phyloP scores from a whole-genome alignment of 1,140 invertebrate genomes.

The Drosophila parvula region DNA sequence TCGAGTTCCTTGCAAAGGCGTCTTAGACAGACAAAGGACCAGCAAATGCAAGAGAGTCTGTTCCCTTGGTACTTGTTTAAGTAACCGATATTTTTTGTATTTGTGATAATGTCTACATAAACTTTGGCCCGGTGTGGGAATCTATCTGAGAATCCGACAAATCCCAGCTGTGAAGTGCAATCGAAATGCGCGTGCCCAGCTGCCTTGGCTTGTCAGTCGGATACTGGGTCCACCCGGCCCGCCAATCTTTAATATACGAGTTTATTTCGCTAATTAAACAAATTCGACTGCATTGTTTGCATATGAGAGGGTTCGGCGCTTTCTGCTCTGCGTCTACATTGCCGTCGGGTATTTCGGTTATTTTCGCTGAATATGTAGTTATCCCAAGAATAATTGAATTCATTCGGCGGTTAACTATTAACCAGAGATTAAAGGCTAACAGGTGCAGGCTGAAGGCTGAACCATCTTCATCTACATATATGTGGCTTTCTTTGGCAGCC shows the following conservation, averaged over 20 bases:
- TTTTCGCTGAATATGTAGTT: no score
- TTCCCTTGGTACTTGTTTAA: no score
- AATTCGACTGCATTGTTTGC: conserved; percentile 72
- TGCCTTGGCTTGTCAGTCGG: conserved; percentile 73
- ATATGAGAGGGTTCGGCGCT: conserved; percentile 9
- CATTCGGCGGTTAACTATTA: not conserved
- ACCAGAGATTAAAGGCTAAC: no score
- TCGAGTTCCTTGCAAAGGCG: no score
- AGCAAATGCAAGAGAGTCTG: no score
- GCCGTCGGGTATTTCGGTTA: not conserved
- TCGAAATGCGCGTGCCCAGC: conserved; percentile 65
- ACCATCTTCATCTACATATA: no score
- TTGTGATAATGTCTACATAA: no score
- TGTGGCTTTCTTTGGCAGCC: no score
- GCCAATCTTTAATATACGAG: conserved; percentile 49
- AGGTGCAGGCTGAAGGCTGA: no score
- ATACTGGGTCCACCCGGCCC: conserved; percentile 26
- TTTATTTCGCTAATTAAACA: conserved; percentile 74
- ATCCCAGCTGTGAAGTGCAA: conserved; percentile 22
- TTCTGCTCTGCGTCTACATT: not conserved
- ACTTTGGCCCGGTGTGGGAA: not conserved
- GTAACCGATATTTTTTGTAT: not conserved
- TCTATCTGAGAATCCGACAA: conserved; percentile 11
- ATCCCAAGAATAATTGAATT: no score
- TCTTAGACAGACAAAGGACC: no score